These are phyloP conservation scores for Belgica antarctica DNA, from an alignment of 2,888 invertebrate species.

Conservation along the genomic window DNA sequence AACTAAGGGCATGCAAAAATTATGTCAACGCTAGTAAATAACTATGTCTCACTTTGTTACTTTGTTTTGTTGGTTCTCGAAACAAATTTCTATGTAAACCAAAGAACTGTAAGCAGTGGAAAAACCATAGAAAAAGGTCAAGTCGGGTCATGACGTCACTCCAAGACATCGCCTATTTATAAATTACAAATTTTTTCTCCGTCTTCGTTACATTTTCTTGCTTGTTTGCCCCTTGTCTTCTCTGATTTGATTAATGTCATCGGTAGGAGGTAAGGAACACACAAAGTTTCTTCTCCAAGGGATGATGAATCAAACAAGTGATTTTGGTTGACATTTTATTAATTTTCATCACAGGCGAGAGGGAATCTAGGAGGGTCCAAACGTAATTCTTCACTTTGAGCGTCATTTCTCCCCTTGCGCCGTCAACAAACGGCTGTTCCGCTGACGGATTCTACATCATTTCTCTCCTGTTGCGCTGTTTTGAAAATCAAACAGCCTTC, in stretches of 20 bases:
- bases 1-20: too few relatives aligned
- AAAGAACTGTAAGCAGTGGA: too few relatives aligned
- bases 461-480: neutral
- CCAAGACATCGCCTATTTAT: neutral
- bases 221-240: neutral
- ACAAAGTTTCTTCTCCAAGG: neutral
- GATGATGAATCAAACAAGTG: conserved; percentile 44
- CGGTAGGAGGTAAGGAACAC: conserved; percentile 21
- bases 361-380: conserved; percentile 19
- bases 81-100: too few relatives aligned
- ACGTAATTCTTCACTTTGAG: neutral
- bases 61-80: too few relatives aligned
- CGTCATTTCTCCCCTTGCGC: neutral
- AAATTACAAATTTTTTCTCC: conserved; percentile 17
- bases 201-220: neutral
- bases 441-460: neutral
- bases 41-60: too few relatives aligned
- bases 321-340: conserved; percentile 43
- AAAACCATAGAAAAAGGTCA: too few relatives aligned
- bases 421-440: neutral
- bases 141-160: neutral
- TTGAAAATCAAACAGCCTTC: conserved; percentile 11
- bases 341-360: conserved; percentile 38
- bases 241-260: conserved; percentile 38
- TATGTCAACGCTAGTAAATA: too few relatives aligned